These are phyloP conservation scores for Aphodius granarius DNA, from an alignment of 2,888 invertebrate genomes.

Conservation along the genomic window DNA sequence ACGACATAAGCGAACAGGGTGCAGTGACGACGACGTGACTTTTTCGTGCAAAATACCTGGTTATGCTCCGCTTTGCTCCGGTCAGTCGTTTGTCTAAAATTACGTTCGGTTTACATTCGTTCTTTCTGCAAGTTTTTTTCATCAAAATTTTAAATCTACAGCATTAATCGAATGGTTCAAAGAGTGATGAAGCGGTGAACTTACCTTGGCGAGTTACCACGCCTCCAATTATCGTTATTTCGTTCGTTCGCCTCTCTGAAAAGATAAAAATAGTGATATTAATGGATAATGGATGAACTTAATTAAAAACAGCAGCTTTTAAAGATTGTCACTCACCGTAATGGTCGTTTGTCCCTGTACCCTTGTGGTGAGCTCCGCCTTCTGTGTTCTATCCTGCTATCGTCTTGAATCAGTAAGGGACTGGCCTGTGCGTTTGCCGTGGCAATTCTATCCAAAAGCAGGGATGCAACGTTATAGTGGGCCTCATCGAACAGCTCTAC, in stretches of 20 bases:
- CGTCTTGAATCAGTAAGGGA: conserved; percentile 47
- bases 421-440: conserved; percentile 46
- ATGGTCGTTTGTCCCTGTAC: conserved; percentile 27
- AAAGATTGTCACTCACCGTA: conserved; percentile 25
- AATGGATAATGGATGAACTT: not conserved
- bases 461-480: conserved; percentile 49
- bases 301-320: not conserved
- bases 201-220: conserved; percentile 28
- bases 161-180: not conserved
- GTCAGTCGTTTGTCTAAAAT: not conserved
- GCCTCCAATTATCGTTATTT: conserved; percentile 25
- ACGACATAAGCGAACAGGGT: not conserved
- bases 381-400: conserved; percentile 46
- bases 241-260: conserved; percentile 26
- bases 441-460: conserved; percentile 49
- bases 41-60: not conserved
- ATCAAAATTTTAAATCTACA: not conserved
- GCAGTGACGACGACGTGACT: not conserved
- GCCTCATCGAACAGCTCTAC: conserved; percentile 65
- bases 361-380: conserved; percentile 26
- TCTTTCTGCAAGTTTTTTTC: conserved; percentile 1
- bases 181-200: not conserved
- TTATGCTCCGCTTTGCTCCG: not conserved
- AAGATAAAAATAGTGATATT: conserved; percentile 6
- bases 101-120: not conserved